These are phyloP conservation scores for Cassiopea andromeda DNA, from an alignment of 30 jellyfish, hydroid and myxozoan species.

Conservation along the genomic window DNA sequence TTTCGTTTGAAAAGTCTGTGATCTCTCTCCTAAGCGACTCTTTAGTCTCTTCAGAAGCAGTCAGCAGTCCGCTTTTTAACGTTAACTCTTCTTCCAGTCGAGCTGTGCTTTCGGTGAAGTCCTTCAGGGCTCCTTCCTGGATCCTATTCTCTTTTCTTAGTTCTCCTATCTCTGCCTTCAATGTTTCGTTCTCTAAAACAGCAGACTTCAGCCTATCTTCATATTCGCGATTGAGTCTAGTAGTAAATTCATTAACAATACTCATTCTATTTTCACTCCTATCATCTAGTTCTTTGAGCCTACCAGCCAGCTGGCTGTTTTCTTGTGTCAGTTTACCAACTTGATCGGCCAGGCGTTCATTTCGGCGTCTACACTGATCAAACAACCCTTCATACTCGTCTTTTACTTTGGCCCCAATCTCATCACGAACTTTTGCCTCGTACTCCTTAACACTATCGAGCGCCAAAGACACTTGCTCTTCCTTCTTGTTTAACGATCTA, in stretches of 20 bases:
- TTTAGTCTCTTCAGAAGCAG: conserved; percentile 58
- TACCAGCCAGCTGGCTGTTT: conserved; percentile 58
- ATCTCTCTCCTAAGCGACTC: conserved; percentile 70
- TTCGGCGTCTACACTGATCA: conserved; percentile 50
- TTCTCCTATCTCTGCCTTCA: conserved; percentile 33
- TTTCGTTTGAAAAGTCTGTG: conserved; percentile 69
- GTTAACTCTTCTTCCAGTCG: conserved; percentile 58
- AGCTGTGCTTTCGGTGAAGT: conserved; percentile 41
- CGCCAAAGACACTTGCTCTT: conserved; percentile 7
- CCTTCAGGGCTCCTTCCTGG: conserved; percentile 37
- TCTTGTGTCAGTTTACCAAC: conserved; percentile 61
- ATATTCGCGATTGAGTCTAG: conserved; percentile 72
- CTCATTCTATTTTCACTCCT: conserved; percentile 35
- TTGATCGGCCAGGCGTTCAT: conserved; percentile 74
- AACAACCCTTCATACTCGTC: conserved; percentile 62
- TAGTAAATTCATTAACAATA: conserved; percentile 48
- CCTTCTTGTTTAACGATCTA: conserved; percentile 40
- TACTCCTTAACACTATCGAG: conserved; percentile 25
- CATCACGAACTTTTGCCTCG: conserved; percentile 49
- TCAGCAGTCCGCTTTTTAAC: conserved; percentile 37
- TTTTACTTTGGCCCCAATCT: conserved; percentile 46
- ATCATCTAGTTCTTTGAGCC: conserved; percentile 51
- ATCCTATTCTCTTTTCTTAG: conserved; percentile 44
- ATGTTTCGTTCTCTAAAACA: conserved; percentile 69
- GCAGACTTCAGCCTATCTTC: conserved; percentile 73